These are phyloP conservation scores for Gymnocephalus cernua DNA, from an alignment of 2,113 vertebrate species.

Conservation along the genomic window DNA sequence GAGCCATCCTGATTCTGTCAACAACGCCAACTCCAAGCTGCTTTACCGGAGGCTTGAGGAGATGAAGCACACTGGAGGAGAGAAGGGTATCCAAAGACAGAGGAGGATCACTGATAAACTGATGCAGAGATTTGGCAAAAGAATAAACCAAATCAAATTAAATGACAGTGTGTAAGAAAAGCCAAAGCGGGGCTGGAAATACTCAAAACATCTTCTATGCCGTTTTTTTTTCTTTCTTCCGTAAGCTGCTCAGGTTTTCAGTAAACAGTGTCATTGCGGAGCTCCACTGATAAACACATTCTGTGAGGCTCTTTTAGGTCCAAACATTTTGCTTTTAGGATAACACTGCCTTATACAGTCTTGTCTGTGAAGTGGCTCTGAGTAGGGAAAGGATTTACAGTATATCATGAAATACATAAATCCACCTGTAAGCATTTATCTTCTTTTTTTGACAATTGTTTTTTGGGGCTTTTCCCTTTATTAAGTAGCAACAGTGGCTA, in stretches of 20 bases:
- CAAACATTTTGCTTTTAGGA: slow-evolving; percentile 62
- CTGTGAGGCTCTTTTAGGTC: slow-evolving; percentile 43
- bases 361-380: slow-evolving; percentile 22
- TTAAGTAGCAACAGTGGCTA: too few relatives aligned
- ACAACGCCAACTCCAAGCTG: slow-evolving; percentile 30
- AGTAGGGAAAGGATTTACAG: slow-evolving; percentile 2
- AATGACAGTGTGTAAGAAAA: slow-evolving; percentile 1
- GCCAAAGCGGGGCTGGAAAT: neutral
- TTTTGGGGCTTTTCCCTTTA: too few relatives aligned
- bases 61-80: slow-evolving; percentile 16
- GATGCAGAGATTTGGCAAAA: slow-evolving; percentile 37
- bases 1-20: slow-evolving; percentile 74
- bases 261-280: slow-evolving; percentile 53
- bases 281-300: slow-evolving; percentile 52
- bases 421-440: slow-evolving; percentile 18
- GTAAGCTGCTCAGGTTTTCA: slow-evolving; percentile 36
- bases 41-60: slow-evolving; percentile 35
- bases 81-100: slow-evolving; percentile 43
- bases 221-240: slow-evolving; percentile 10
- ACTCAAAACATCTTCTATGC: slow-evolving; percentile 8
- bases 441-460: too few relatives aligned
- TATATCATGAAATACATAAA: neutral
- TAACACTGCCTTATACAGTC: slow-evolving; percentile 59
- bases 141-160: slow-evolving; percentile 40
- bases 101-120: slow-evolving; percentile 39